Evolutionary conservation across 2,113 vertebrate genomes (phyloP), one percentile per base, ranked within the genome.

Genomic region (Lepus europaeus): DNA sequence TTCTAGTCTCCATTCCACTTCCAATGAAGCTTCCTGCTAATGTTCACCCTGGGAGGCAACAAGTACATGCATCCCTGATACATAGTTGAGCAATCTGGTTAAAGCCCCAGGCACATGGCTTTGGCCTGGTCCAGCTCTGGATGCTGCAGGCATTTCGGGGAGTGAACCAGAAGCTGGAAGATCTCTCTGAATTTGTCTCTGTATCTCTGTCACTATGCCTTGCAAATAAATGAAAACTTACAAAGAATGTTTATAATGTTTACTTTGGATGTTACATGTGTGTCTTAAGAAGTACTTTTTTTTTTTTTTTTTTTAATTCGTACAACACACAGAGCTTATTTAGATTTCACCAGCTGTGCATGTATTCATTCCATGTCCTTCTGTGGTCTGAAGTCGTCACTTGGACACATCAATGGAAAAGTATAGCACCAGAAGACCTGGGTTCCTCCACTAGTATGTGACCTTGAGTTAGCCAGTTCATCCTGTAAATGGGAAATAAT

Each of bases 401-500:
- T 92, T 97, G 97, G 95, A 93, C 29, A 11, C 69, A 86, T 86
- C 69, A 56, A 77, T 88, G 95, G 96, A 97, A 97, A 97, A 95
- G 9, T 85, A 59, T 51, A 64, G 31, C 33, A 95, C 70, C 84
- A 95, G 85, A 93, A 95, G 87, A 88, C 79, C 56, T 53, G 29
- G 56, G 80, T 93, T 76, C 25, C 78, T 76, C n/a, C 45, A 91
- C 69, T 87, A 88, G 83, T 87, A 3, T 63, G 76, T 97, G 96
- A 96, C 90, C 94, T 94, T 97, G 84, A 93, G 53, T n/a, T 70
- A 92, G 76, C 8, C 19, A 95, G 66, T 53, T 36, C 78, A 68
- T 79, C n/a, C 29, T 89, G 33, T 23, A 77, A 83, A 88, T 36
- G 6, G 17, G 70, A 76, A 91, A 59, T 33, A 80, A 45, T 13